phyloP scores from a whole-genome alignment of 2,113 vertebrate species.

The Bettongia penicillata region DNA sequence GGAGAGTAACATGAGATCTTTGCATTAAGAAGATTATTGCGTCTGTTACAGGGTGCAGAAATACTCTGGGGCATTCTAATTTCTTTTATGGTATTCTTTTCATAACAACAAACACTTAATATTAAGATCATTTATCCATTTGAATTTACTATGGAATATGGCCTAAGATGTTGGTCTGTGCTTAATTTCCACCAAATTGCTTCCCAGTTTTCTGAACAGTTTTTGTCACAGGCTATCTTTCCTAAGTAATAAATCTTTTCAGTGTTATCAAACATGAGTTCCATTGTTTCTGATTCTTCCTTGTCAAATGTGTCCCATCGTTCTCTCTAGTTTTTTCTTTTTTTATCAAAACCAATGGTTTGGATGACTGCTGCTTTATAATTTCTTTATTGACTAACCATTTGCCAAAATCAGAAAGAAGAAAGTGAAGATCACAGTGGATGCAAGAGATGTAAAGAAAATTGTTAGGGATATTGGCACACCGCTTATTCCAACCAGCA shows the following conservation, averaged over 20 bases:
- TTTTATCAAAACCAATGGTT: not conserved
- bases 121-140: not conserved
- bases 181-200: not conserved
- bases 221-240: not conserved
- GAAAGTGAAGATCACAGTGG: too few species aligned
- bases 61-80: not conserved
- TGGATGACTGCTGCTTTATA: not conserved
- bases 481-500: too few species aligned
- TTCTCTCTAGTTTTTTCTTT: not conserved
- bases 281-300: not conserved
- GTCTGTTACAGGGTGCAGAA: not conserved
- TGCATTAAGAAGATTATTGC: not conserved
- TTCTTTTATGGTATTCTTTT: not conserved
- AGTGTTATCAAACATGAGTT: not conserved
- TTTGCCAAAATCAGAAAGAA: too few species aligned
- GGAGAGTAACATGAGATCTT: not conserved
- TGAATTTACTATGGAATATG: not conserved
- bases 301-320: not conserved
- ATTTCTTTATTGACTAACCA: too few species aligned
- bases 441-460: too few species aligned
- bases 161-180: not conserved
- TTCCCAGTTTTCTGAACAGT: not conserved
- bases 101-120: not conserved
- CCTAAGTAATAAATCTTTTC: not conserved
- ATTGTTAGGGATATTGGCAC: too few species aligned